These are phyloP conservation scores for Bostrychus sinensis DNA, from an alignment of 2,113 vertebrate genomes.

Conservation along the genomic window DNA sequence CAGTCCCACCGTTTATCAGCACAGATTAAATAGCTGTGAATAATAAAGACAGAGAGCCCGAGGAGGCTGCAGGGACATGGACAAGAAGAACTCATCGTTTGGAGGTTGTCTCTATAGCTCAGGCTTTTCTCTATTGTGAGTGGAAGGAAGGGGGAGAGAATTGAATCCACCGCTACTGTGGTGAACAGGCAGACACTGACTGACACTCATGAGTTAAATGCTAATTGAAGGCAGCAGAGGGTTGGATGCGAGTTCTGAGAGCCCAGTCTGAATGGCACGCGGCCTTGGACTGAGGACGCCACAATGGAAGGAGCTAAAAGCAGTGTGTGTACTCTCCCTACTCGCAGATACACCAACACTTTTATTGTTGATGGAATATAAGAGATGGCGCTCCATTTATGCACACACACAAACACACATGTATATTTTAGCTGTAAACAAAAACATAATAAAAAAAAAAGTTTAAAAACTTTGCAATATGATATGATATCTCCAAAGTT, in stretches of 20 bases:
- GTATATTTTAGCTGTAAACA: conserved; percentile 10
- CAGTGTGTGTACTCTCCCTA: conserved; percentile 29
- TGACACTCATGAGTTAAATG: conserved; percentile 79
- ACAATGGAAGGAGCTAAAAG: conserved; percentile 70
- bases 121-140: conserved; percentile 29
- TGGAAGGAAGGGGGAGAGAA: conserved; percentile 28
- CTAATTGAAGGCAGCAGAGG: conserved; percentile 74
- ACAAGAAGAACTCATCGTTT: conserved; percentile 25
- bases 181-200: conserved; percentile 57
- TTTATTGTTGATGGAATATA: conserved; percentile 31
- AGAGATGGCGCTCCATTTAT: conserved; percentile 21
- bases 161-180: conserved; percentile 53
- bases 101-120: conserved; percentile 26
- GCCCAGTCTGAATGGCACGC: conserved; percentile 63
- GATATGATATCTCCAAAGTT: neutral
- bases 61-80: conserved; percentile 31
- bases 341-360: conserved; percentile 25
- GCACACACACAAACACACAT: neutral
- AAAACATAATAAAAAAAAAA: neutral
- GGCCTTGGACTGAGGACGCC: conserved; percentile 68
- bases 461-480: neutral
- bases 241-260: conserved; percentile 69
- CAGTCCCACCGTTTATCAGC: neutral
- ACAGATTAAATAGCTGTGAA: conserved; percentile 13
- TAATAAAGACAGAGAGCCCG: conserved; percentile 1